A percentile compares a stretch with the other conserved stretches of the same genome.
Conservation (phyloP, 2,888 invertebrate genomes). For the Harmothoe impar region DNA sequence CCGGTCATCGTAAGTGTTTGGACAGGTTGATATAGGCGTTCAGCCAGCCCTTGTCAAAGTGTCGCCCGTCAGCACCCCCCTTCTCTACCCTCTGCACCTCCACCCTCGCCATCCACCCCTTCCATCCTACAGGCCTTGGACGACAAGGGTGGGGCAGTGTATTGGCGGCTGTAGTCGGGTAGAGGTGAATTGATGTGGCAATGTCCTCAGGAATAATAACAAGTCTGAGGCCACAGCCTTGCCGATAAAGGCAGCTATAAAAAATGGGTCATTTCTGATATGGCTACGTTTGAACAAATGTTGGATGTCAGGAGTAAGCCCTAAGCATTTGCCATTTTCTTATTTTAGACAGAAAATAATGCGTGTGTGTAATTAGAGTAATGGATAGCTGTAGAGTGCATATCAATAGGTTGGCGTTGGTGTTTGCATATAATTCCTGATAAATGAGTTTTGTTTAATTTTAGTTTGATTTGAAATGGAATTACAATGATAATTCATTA, state of each 20-base stretch:
- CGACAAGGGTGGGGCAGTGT: not conserved
- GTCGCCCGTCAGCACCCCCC: constrained; percentile 28
- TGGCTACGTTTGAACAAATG: not conserved
- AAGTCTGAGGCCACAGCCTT: not conserved
- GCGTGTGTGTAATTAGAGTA: too few species aligned
- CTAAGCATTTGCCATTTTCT: too few species aligned
- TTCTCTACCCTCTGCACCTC: not conserved
- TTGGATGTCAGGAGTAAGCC: too few species aligned
- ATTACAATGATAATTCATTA: too few species aligned
- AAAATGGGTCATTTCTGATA: not conserved
- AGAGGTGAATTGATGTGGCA: constrained; percentile 22
- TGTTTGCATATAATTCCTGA: too few species aligned
- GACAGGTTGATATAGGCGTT: constrained; percentile 51
- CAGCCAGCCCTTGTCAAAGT: constrained; percentile 37
- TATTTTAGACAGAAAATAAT: too few species aligned
- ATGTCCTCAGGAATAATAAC: constrained; percentile 10
- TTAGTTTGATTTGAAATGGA: too few species aligned
- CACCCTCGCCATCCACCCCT: not conserved
- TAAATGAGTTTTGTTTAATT: too few species aligned
- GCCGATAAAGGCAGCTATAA: not conserved
- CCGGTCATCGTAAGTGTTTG: not conserved
- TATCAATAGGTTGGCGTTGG: too few species aligned
- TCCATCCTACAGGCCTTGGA: not conserved
- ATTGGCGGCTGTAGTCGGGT: not conserved
- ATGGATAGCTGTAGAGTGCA: too few species aligned